These are phyloP conservation scores for Drosophila bipectinata DNA, from an alignment of 1,140 invertebrate species.

Conservation along the genomic window DNA sequence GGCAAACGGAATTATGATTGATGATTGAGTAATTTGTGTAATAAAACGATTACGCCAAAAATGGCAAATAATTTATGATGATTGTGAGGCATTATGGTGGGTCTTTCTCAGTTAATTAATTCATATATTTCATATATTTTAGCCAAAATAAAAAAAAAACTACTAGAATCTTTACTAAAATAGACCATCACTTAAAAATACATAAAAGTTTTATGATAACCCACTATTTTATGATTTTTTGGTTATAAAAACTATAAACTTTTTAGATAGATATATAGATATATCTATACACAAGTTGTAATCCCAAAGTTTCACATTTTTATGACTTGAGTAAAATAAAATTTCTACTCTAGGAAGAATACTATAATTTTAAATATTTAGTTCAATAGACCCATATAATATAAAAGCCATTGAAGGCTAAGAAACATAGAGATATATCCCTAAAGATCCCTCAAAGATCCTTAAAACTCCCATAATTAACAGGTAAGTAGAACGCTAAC, in stretches of 20 bases:
- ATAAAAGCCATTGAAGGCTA: slow-evolving; percentile 23
- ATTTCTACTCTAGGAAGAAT: slow-evolving; percentile 17
- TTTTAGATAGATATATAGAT: no score
- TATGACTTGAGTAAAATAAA: neutral
- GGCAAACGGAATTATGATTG: slow-evolving; percentile 35
- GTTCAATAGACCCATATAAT: slow-evolving; percentile 26
- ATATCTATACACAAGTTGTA: no score
- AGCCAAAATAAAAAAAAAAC: no score
- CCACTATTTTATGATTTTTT: no score
- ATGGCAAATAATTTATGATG: slow-evolving; percentile 23
- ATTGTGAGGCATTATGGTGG: slow-evolving; percentile 10
- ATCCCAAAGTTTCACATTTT: neutral
- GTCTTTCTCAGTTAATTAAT: neutral
- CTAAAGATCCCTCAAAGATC: slow-evolving; percentile 38
- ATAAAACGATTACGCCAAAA: slow-evolving; percentile 52
- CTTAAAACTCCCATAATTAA: slow-evolving; percentile 60
- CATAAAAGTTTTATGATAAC: no score
- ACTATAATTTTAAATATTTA: neutral
- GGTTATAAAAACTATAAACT: no score
- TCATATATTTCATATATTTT: no score
- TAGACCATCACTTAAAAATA: no score
- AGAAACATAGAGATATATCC: neutral
- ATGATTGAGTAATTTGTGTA: slow-evolving; percentile 49
- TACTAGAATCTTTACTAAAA: no score
- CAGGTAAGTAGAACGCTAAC: slow-evolving; percentile 69